Base-by-base conservation (phyloP, 2,113 vertebrate species). In the Tupaia tana region DNA sequence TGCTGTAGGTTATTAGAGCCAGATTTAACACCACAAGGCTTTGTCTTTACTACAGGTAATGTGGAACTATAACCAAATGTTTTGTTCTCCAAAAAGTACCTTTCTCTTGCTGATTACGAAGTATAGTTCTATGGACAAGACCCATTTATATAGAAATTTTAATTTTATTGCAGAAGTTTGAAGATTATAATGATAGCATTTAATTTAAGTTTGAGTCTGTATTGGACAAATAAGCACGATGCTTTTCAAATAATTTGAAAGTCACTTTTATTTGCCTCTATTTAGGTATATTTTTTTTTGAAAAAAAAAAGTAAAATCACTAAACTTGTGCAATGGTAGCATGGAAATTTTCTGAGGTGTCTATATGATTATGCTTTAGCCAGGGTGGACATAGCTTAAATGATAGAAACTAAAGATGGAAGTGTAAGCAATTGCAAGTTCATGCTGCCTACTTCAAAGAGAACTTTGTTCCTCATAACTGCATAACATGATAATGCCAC, bases 261-360 rank as follows among this genome's bases (percentile, higher is more conserved):
- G 89, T 89, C 86, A 83, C 71, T 92, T 96, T 94, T 86, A 58
- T 95, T 94, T 95, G 81, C 93, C 79, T 96, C 69, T 95, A 83
- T 95, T 94, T 96, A 80, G 86, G 34, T 85, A 92, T 88, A 81
- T 83, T 61, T 90, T 84, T 70, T 73, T 74, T 66, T 64, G 10
- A 69, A 97, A 86, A 90, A 94, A 95, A 96, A 13, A 74, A 97
- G 86, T 91, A 94, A 95, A 96, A 93, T 93, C 74, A 97, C 86
- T 95, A 96, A 97, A 94, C 80, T 93, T 93, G 83, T 95, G 89
- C 96, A 88, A 18, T 85, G 87, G 80, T 87, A 88, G 89, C 91
- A 75, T 91, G 95, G 93, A 93, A 85, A 67, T 81, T 81, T 89
- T 86, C 80, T 79, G 94, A 96, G 91, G 93, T 87, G 15, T 97